Conservation (phyloP, 2,113 vertebrate genomes). For the Rhodinocichla rosea region DNA sequence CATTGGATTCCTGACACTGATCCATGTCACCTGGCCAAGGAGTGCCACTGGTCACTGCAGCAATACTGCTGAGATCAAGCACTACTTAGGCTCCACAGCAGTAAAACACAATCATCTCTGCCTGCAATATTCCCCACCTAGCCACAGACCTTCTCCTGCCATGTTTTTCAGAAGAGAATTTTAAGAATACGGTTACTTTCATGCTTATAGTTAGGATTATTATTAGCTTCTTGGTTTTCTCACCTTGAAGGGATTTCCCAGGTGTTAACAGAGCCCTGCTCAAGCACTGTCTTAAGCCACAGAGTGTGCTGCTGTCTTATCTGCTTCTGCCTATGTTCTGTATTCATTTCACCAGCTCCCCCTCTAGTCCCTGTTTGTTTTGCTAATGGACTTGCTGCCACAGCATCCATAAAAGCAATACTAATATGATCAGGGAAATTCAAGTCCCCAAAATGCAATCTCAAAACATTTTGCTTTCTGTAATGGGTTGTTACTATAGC, state of each 20-base stretch:
- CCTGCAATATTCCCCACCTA: neutral
- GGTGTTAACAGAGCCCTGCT: neutral
- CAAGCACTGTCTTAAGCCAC: neutral
- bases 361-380: neutral
- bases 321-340: neutral
- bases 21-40: neutral
- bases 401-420: neutral
- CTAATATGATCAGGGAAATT: slow-evolving; percentile 57
- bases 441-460: slow-evolving; percentile 21
- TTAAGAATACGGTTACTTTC: neutral
- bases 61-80: neutral
- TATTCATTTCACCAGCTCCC: neutral
- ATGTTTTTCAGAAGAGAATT: neutral
- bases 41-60: neutral
- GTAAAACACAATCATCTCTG: neutral
- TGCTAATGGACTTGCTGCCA: slow-evolving; percentile 18
- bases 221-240: neutral
- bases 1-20: neutral
- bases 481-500: neutral
- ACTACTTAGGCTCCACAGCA: neutral
- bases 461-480: neutral
- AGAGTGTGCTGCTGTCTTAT: neutral
- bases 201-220: neutral
- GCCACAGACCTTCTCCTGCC: neutral
- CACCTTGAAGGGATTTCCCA: neutral